phyloP scores from a whole-genome alignment of 2,797 vertebrate genomes.

The Eptatretus atami region DNA sequence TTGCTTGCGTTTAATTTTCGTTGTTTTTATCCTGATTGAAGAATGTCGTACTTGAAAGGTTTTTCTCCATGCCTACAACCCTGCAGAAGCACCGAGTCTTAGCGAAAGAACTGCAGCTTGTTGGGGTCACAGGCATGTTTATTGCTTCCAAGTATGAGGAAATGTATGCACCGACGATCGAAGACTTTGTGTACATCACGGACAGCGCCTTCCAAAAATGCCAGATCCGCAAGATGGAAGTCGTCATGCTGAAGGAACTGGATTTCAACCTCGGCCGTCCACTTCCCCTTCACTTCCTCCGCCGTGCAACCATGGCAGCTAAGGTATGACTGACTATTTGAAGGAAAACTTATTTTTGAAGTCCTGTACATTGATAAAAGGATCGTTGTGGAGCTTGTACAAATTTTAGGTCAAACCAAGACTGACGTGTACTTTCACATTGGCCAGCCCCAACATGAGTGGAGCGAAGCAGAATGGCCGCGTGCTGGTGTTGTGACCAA shows the following conservation, averaged over 20 bases:
- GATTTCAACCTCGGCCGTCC: conserved; percentile 51
- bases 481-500: too few species aligned
- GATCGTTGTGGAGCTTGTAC: too few species aligned
- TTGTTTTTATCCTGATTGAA: too few species aligned
- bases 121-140: conserved; percentile 47
- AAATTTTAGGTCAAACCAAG: too few species aligned
- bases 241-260: conserved; percentile 26
- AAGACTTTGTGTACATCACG: conserved; percentile 67
- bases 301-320: conserved; percentile 56
- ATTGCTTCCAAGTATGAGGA: conserved; percentile 81
- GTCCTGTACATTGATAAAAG: too few species aligned
- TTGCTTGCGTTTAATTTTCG: too few species aligned
- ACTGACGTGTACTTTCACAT: too few species aligned
- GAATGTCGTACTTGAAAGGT: too few species aligned
- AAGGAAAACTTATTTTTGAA: too few species aligned
- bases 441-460: too few species aligned
- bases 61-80: too few species aligned
- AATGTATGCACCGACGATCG: conserved; percentile 34
- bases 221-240: conserved; percentile 62
- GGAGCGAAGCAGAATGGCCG: too few species aligned
- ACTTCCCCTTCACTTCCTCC: conserved; percentile 53
- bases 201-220: conserved; percentile 36
- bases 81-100: background rate
- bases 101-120: conserved; percentile 41
- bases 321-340: conserved; percentile 15